Evolutionary conservation across 2,113 vertebrate genomes (phyloP).

Genomic region (Leptocoma aspasia): DNA sequence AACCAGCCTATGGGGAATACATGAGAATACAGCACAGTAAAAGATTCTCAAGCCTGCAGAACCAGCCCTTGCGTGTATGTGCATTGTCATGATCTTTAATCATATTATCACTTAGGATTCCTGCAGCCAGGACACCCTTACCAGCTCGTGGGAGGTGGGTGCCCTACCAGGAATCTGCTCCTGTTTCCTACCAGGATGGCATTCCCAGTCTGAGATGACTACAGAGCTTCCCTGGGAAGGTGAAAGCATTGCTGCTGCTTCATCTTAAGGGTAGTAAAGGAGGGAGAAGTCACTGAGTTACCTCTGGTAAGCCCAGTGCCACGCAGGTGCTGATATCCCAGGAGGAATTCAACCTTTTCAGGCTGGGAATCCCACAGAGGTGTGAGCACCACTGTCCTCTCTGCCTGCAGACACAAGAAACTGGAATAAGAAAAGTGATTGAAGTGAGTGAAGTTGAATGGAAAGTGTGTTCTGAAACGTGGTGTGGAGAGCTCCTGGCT

Average conservation of each 20-base stretch:
- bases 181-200: not conserved
- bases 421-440: not conserved
- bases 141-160: not conserved
- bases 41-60: not conserved
- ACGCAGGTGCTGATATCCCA: rapidly evolving
- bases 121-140: not conserved
- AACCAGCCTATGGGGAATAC: not conserved
- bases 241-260: not conserved
- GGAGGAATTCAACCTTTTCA: not conserved
- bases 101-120: not conserved
- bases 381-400: not conserved
- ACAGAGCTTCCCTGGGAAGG: not conserved
- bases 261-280: not conserved
- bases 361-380: not conserved
- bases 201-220: not conserved
- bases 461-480: not conserved
- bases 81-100: not conserved
- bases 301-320: not conserved
- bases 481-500: not conserved
- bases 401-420: not conserved
- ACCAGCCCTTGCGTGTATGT: rapidly evolving
- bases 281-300: not conserved
- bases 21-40: not conserved
- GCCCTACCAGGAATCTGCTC: not conserved
- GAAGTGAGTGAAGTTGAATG: not conserved